phyloP scores from a whole-genome alignment of 1,140 invertebrate species.

The Leptoteleia sp. region DNA sequence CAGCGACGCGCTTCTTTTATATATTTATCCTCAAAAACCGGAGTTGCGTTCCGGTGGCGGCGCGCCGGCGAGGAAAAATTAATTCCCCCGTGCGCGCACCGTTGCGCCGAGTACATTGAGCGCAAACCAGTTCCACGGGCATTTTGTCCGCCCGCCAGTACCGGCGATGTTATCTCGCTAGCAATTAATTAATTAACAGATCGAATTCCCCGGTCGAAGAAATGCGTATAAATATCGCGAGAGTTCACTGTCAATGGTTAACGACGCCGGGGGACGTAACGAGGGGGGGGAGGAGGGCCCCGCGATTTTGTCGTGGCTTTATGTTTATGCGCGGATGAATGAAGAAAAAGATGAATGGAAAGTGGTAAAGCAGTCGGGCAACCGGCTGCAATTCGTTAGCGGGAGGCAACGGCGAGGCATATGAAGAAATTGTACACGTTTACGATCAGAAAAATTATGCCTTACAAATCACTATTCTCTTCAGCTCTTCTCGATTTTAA shows the following conservation, averaged over 20 bases:
- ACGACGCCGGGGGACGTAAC: conserved; percentile 30
- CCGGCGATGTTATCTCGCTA: conserved; percentile 51
- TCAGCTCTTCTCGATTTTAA: too few relatives aligned
- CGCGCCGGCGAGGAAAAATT: conserved; percentile 58
- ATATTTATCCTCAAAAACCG: conserved; percentile 58
- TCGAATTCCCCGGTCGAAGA: conserved; percentile 57
- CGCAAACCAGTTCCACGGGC: conserved; percentile 62
- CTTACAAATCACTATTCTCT: too few relatives aligned
- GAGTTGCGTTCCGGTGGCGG: conserved; percentile 53
- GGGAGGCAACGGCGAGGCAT: too few relatives aligned
- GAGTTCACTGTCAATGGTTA: conserved; percentile 45
- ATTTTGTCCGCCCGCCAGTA: conserved; percentile 46
- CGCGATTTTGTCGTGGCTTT: conserved; percentile 25
- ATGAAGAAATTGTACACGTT: too few relatives aligned
- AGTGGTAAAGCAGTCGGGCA: conserved; percentile 8
- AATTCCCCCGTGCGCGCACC: conserved; percentile 50
- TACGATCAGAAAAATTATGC: too few relatives aligned
- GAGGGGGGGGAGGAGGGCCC: too few relatives aligned
- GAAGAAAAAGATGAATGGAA: conserved; percentile 46
- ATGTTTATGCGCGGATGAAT: conserved; percentile 38
- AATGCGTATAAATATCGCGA: conserved; percentile 55
- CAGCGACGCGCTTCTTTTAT: conserved; percentile 26
- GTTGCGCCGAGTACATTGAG: conserved; percentile 32
- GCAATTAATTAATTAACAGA: conserved; percentile 70
- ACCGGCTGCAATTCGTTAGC: too few relatives aligned